Base-by-base conservation (phyloP, 2,888 invertebrate species). In the Clistopyga incitator region DNA sequence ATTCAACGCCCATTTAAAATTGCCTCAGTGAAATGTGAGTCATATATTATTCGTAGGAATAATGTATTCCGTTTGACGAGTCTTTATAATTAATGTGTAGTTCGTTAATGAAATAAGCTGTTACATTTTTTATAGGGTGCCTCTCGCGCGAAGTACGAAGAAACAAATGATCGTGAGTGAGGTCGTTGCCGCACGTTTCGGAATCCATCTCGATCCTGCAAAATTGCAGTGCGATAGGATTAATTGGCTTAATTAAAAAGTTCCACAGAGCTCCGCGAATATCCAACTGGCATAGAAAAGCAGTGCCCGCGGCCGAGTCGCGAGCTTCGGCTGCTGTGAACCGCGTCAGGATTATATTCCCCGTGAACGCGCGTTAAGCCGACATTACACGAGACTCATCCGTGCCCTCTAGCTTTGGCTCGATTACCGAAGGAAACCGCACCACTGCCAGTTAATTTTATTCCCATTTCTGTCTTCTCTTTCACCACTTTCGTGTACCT, bases 221-320 rank as follows among this genome's bases (percentile, higher is more conserved):
- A 78, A 78, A 80, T 64, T 74, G 71, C 68, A n/a, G 13, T 59
- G 75, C 56, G 67, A 45, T 45, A 47, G 68, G 81, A 87, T 87
- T 86, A 84, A 86, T 85, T 87, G 86, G 85, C 85, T 86, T 85
- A 86, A 87, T 87, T 85, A 87, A 87, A 87, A 87, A 87, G 85
- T 86, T 87, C 70, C 20, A 61, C 84, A 71, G 68, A 20, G 68
- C 77, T 71, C 50, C 54, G 29, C 42, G 77, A 64, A 80, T 72
- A 67, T 45, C 76, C 67, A 50, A 18, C 23, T 20, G 45, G 29
- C 45, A 59, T 34, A 72, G 50, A 56, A 18, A 18, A 54, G 56
- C 13, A 23, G 42, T 52, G 74, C 52, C 78, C 65, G 45, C 20
- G 45, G 52, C 45, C 47, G 54, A 45, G 65, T 18, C 47, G 61